Percentiles rank a stretch among this genome's conserved stretches.
Conservation (phyloP, 2,113 vertebrate genomes). For the Indri indri region DNA sequence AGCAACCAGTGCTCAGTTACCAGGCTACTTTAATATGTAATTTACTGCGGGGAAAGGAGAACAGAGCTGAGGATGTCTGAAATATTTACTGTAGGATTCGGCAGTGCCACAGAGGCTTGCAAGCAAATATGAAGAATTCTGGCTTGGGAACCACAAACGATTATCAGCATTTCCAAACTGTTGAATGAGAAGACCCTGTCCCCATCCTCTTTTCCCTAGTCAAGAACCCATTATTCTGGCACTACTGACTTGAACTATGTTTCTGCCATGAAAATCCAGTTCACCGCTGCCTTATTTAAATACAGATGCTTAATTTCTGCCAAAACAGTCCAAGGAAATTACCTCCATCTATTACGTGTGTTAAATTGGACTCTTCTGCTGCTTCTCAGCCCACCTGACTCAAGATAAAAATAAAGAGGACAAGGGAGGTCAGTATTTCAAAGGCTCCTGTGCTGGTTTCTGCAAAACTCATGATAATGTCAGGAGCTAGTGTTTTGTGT, state of each 20-base stretch:
- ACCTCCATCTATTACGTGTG: conserved; percentile 34
- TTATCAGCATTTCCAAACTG: conserved; percentile 18
- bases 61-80: conserved; percentile 69
- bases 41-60: conserved; percentile 80
- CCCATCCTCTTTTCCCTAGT: neutral
- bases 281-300: conserved; percentile 44
- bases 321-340: conserved; percentile 65
- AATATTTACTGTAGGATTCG: conserved; percentile 76
- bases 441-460: neutral
- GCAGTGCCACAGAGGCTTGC: conserved; percentile 27
- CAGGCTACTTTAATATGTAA: conserved; percentile 89
- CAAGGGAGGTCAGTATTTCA: neutral
- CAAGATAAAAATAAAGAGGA: conserved; percentile 44
- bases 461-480: neutral
- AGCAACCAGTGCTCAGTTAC: conserved; percentile 88
- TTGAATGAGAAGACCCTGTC: neutral
- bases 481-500: neutral
- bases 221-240: neutral
- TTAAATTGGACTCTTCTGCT: neutral
- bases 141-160: neutral
- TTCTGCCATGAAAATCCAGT: conserved; percentile 54
- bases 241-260: conserved; percentile 33
- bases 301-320: conserved; percentile 68
- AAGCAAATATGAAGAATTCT: neutral
- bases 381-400: neutral